Conservation (phyloP, 2,113 vertebrate genomes). For the Arvicanthis niloticus region DNA sequence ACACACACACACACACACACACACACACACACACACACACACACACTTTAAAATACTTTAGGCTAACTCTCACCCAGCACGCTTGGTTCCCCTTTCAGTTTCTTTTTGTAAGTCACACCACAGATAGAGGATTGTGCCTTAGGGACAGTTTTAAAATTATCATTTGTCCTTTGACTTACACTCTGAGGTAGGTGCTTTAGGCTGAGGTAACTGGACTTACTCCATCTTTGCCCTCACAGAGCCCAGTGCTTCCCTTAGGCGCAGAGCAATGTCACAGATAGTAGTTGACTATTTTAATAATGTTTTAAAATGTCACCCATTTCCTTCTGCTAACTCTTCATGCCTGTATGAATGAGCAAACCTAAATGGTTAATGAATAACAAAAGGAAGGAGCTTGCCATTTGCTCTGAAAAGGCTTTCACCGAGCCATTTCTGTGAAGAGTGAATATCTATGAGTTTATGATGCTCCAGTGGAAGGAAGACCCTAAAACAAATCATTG, state of each 20-base stretch:
- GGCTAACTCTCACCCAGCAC: constrained; percentile 1
- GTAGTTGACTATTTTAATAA: neutral
- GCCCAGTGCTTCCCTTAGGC: neutral
- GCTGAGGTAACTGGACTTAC: constrained; percentile 10
- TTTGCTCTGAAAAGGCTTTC: neutral
- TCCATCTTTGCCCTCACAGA: neutral
- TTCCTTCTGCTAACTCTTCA: neutral
- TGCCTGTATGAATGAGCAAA: neutral
- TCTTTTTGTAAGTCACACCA: constrained; percentile 68
- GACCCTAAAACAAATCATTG: neutral
- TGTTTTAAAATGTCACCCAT: neutral
- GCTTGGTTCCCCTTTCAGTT: constrained; percentile 80
- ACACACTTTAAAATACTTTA: neutral
- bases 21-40: neutral
- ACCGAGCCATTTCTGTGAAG: neutral
- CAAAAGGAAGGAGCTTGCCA: neutral
- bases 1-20: neutral
- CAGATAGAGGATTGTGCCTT: neutral
- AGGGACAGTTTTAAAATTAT: neutral
- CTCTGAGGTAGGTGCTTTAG: neutral
- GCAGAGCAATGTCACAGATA: neutral
- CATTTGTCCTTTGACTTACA: neutral
- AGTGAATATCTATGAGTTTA: neutral
- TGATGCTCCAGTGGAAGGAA: neutral
- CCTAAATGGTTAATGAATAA: neutral